phyloP scores from a whole-genome alignment of 2,113 vertebrate genomes.

The Nipponia nippon region DNA sequence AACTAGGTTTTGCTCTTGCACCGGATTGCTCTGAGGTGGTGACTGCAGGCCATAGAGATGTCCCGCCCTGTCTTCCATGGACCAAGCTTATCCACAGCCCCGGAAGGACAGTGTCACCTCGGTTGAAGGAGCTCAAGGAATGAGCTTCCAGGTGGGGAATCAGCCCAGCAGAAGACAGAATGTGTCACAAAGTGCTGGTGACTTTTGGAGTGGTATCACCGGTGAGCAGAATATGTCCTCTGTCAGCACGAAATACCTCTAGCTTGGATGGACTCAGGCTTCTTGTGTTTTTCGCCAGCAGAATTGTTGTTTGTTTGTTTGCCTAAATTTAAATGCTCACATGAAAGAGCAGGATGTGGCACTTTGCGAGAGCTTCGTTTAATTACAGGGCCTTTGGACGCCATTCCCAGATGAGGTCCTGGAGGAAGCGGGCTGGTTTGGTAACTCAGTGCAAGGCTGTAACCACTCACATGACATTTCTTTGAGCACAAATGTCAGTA shows the following conservation, averaged over 20 bases:
- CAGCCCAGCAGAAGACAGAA: not conserved
- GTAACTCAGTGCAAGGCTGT: not conserved
- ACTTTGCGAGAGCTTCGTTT: not conserved
- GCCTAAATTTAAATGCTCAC: not conserved
- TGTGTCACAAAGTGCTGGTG: not conserved
- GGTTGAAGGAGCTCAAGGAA: not conserved
- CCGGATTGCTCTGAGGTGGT: not conserved
- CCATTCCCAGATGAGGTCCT: not conserved
- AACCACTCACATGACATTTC: accelerated
- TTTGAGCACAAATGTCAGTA: not conserved
- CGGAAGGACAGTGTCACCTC: not conserved
- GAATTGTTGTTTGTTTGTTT: not conserved
- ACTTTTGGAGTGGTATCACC: not conserved
- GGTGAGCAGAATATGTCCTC: not conserved
- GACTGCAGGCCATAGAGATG: not conserved
- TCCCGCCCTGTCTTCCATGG: not conserved
- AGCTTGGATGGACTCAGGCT: not conserved
- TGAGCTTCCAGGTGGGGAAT: not conserved
- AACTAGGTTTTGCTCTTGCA: not conserved
- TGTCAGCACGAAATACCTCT: not conserved
- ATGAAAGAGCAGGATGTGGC: not conserved
- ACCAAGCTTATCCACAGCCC: not conserved
- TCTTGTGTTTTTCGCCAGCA: not conserved
- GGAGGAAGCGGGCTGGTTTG: not conserved
- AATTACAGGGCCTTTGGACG: not conserved